Evolutionary conservation across 2,888 invertebrate species (phyloP).

Genomic region (Macrosiphum euphorbiae): DNA sequence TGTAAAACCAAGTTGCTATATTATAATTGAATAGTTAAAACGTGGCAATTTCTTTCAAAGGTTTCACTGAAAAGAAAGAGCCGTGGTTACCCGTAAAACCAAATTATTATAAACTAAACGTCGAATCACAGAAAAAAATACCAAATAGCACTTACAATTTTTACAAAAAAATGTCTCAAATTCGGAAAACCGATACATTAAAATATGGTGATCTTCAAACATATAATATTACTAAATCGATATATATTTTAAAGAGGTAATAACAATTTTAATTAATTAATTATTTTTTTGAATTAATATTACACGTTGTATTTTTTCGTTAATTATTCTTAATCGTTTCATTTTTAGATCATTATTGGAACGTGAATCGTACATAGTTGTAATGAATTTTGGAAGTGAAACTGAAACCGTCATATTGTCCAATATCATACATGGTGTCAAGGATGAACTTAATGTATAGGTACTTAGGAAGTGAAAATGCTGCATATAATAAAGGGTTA

Average conservation of each 20-base stretch:
- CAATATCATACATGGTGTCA: background rate
- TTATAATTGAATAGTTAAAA: too few species aligned
- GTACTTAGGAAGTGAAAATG: conserved; percentile 51
- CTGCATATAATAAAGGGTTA: too few species aligned
- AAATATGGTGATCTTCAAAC: conserved; percentile 39
- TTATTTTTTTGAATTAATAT: too few species aligned
- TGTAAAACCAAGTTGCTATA: too few species aligned
- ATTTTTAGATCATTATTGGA: conserved; percentile 43
- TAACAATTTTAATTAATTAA: conserved; percentile 56
- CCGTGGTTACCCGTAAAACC: conserved; percentile 65
- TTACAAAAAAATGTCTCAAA: conserved; percentile 50
- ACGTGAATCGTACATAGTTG: conserved; percentile 16
- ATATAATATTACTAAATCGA: conserved; percentile 13
- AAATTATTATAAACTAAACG: conserved; percentile 60
- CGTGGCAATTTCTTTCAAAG: background rate
- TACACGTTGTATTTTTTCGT: background rate
- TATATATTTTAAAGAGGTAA: conserved; percentile 60
- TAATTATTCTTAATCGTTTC: too few species aligned
- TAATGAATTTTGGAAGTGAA: conserved; percentile 47
- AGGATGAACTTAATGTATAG: background rate
- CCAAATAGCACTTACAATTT: conserved; percentile 53
- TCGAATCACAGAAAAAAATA: conserved; percentile 45
- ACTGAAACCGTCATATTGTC: conserved; percentile 32
- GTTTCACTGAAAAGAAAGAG: conserved; percentile 65
- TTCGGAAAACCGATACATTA: conserved; percentile 23